phyloP scores from a whole-genome alignment of 2,888 invertebrate genomes.

The Leptura quadrifasciata region DNA sequence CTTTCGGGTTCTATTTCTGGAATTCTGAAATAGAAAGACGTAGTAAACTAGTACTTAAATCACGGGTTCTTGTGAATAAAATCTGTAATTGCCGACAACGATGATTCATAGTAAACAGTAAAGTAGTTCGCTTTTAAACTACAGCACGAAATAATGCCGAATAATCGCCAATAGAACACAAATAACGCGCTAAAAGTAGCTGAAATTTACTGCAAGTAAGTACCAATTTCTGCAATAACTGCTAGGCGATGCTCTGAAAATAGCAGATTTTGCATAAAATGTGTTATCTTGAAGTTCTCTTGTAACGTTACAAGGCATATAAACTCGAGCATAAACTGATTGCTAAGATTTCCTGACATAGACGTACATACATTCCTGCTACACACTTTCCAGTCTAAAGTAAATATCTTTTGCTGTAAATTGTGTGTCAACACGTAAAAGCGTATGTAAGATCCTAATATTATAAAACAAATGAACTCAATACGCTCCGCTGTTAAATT shows the following conservation, averaged over 20 bases:
- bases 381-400: slow-evolving; percentile 21
- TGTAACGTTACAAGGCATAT: slow-evolving; percentile 17
- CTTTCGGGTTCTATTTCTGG: too few relatives aligned
- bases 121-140: too few relatives aligned
- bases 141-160: too few relatives aligned
- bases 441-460: slow-evolving; percentile 22
- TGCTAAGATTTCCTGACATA: slow-evolving; percentile 34
- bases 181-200: background rate
- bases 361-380: slow-evolving; percentile 1
- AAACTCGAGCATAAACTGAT: slow-evolving; percentile 20
- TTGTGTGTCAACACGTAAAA: slow-evolving; percentile 34
- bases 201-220: background rate
- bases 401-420: slow-evolving; percentile 34
- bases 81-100: too few relatives aligned
- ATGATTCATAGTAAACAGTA: too few relatives aligned
- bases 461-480: slow-evolving; percentile 20
- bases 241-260: background rate
- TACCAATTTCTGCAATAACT: background rate
- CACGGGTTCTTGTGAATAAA: too few relatives aligned
- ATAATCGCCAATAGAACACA: too few relatives aligned
- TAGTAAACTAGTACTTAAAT: too few relatives aligned
- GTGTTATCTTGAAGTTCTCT: slow-evolving; percentile 12
- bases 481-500: slow-evolving; percentile 10
- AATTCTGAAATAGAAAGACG: too few relatives aligned
- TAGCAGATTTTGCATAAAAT: slow-evolving; percentile 17